Evolutionary conservation across 1,140 invertebrate genomes (phyloP).

Genomic region (Holotrichia oblita): DNA sequence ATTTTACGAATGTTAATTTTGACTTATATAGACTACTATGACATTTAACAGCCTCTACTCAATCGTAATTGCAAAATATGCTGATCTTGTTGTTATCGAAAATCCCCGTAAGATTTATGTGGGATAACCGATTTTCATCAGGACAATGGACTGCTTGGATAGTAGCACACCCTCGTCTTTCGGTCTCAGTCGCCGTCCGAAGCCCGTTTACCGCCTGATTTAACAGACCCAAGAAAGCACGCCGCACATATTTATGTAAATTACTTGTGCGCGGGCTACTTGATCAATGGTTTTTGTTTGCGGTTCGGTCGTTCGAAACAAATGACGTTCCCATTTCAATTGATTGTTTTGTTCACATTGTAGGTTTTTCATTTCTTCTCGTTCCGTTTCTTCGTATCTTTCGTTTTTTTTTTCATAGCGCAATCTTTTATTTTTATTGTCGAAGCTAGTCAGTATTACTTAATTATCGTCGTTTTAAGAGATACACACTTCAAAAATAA

Average conservation of each 20-base stretch:
- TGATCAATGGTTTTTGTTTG: constrained; percentile 36
- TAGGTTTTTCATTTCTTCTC: constrained; percentile 6
- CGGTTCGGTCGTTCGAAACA: constrained; percentile 20
- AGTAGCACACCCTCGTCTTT: constrained; percentile 11
- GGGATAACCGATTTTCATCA: constrained; percentile 11
- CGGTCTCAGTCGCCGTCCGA: background rate
- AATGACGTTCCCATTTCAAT: constrained; percentile 33
- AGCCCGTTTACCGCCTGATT: background rate
- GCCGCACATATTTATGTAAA: constrained; percentile 35
- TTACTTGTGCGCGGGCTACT: constrained; percentile 29
- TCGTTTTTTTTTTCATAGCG: background rate
- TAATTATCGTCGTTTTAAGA: constrained; percentile 16
- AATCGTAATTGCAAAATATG: constrained; percentile 17
- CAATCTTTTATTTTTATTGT: constrained; percentile 14
- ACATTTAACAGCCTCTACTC: background rate
- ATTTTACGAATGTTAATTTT: constrained; percentile 8
- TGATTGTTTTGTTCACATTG: constrained; percentile 27
- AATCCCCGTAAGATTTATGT: background rate
- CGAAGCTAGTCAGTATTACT: constrained; percentile 7
- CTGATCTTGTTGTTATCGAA: constrained; percentile 2
- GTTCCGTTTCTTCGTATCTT: background rate
- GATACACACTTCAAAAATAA: background rate
- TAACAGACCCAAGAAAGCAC: background rate
- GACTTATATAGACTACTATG: background rate
- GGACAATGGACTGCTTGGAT: constrained; percentile 2